These are phyloP conservation scores for Aselliscus stoliczkanus DNA, from an alignment of 2,797 vertebrate species.

Conservation along the genomic window DNA sequence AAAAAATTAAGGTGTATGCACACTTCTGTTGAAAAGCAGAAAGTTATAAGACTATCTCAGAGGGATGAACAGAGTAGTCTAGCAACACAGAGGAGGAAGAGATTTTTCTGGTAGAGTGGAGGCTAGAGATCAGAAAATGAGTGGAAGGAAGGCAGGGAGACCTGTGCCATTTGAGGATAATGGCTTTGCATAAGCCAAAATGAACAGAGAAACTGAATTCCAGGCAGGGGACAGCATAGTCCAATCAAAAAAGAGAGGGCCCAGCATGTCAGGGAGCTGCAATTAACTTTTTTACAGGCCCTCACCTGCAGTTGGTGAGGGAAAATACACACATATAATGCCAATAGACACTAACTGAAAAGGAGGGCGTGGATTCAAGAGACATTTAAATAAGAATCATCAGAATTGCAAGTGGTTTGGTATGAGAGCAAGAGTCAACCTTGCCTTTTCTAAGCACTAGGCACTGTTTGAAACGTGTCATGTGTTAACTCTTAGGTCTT, in stretches of 20 bases:
- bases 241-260: background rate
- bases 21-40: background rate
- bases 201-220: too few species aligned
- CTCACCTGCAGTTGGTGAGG: background rate
- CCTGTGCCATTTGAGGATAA: background rate
- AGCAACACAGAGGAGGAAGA: background rate
- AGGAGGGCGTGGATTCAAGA: background rate
- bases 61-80: background rate
- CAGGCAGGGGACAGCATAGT: background rate
- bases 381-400: background rate
- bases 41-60: background rate
- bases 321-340: background rate
- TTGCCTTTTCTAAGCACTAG: background rate
- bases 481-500: background rate
- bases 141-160: accelerated
- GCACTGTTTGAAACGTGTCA: background rate
- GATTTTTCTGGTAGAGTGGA: background rate
- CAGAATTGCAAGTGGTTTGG: background rate
- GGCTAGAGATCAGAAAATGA: background rate
- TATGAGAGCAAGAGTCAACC: background rate
- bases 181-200: background rate
- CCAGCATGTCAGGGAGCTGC: background rate
- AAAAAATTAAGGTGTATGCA: background rate
- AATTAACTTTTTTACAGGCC: background rate
- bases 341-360: background rate